Base-by-base conservation (phyloP, 2,888 invertebrate species). In the Leptopterna dolabrata region DNA sequence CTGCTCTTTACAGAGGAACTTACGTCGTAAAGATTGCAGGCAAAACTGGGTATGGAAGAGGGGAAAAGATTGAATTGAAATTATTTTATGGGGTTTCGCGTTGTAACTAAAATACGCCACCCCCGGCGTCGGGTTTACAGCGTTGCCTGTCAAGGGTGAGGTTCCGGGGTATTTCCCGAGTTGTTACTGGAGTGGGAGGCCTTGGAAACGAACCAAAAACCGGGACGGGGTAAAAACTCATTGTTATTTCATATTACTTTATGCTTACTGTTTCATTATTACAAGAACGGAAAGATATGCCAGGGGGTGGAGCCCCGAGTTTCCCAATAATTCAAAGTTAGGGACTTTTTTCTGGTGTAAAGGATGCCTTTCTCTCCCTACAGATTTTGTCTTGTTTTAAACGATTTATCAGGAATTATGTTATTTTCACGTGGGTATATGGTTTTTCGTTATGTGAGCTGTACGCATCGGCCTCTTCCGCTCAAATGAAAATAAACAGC, bases 231-330 rank as follows among this genome's bases (percentile, higher is more conserved):
- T 19, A 63, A 63, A 82, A 83, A 83, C 86, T 86, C 76, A 86
- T 86, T 86, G 86, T 86, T 86, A 86, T 86, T 86, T 86, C 86
- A 86, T 86, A 86, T 76, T 76, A 86, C 86, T 86, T 86, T 86
- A 86, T 86, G 76, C 86, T 55, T 51, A 76, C 86, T 86, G 86
- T 86, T 86, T 86, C 86, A 86, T 86, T 76, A 86, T 86, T 83
- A 70, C 70, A 45, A 43, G 78, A 43, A 78, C 78, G 41, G 78
- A 45, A 45, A 78, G 78, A 78, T 45, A 78, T 78, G 45, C 45
- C 78, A 45, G 78, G 27, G 78, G 78, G 78, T 78, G 45, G 41
- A 27, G 78, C 24, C 36, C 45, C 45, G 78, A 78, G 78, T 78
- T 78, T 78, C 36, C 78, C 78, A 78, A 78, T 78, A 78, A 78